phyloP scores from a whole-genome alignment of 2,797 vertebrate species.

The Thaleichthys pacificus region DNA sequence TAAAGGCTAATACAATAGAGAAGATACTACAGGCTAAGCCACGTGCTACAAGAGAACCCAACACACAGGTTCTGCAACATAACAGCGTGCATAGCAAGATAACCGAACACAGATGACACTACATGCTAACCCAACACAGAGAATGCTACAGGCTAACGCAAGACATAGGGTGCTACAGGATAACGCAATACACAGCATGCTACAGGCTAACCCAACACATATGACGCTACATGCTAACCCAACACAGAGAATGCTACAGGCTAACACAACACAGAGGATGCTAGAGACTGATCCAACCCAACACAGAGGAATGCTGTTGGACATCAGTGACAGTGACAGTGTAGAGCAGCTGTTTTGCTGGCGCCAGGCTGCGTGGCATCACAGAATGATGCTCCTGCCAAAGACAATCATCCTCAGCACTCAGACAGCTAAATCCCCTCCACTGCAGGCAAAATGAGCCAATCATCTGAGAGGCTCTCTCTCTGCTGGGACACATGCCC shows the following conservation, averaged over 20 bases:
- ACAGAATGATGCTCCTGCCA: slow-evolving; percentile 31
- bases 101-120: slow-evolving; percentile 19
- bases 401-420: slow-evolving; percentile 24
- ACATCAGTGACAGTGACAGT: slow-evolving; percentile 29
- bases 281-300: background rate
- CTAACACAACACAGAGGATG: background rate
- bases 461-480: slow-evolving; percentile 26
- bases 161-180: background rate
- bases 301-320: background rate
- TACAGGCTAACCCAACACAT: slow-evolving; percentile 11
- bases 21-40: slow-evolving; percentile 13
- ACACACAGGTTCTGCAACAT: slow-evolving; percentile 1
- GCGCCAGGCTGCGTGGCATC: slow-evolving; percentile 8
- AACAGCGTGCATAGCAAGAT: background rate
- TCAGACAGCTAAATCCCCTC: slow-evolving; percentile 21
- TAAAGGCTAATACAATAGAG: slow-evolving; percentile 12
- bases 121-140: background rate
- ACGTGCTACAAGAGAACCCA: background rate
- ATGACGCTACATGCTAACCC: slow-evolving; percentile 12
- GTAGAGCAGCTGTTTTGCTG: slow-evolving; percentile 25
- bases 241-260: background rate
- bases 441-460: slow-evolving; percentile 14
- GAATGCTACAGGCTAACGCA: background rate
- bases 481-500: background rate
- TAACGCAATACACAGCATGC: background rate